Base-by-base conservation (phyloP, 92 coral and sea anemone species). In the Muricea muricata region DNA sequence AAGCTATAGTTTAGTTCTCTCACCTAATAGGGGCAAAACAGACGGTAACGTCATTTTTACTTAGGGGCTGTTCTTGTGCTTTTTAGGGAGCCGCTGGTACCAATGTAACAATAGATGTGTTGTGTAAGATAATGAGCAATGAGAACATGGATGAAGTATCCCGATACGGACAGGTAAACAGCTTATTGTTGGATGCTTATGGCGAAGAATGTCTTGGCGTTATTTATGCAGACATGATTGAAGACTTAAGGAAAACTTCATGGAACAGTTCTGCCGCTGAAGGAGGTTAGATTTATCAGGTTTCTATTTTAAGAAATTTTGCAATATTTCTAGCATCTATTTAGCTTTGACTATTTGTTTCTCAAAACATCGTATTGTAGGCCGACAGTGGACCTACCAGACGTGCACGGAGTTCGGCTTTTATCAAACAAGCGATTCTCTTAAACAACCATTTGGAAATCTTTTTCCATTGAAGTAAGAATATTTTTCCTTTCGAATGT, bases 381-480 rank as follows among this genome's bases (percentile, higher is more conserved):
- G 97, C 35, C 91, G 99, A 20, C 98, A 93, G 76, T 96, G 99
- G 99, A 88, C 85, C 58, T 96, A 96, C 61, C 99, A 96, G 87
- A 96, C 99, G 0, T 96, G 99, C 65, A 96, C 99, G 14, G 99
- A 96, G 75, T 96, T 96, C 89, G 99, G 99, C 6, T 96, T 96
- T 82, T 96, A 91, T 83, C 99, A 96, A 73, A 90, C 99, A 4
- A 91, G 94, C 1, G 97, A 96, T 37, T 90, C 99, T 29, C 71
- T 73, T 32, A 89, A 92, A 20, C 99, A 96, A 61, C 98, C 99
- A 20, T 96, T 96, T 87, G 99, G 99, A 17, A 87, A 89, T 12
- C 96, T 85, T 25, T 93, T 96, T 48, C 99, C 99, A 32, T 84
- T 96, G 55, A 90, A 89, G 99, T 96, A 93, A 83, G 95, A 42